Base-by-base conservation (phyloP, 2,797 vertebrate genomes). In the Champsocephalus gunnari region DNA sequence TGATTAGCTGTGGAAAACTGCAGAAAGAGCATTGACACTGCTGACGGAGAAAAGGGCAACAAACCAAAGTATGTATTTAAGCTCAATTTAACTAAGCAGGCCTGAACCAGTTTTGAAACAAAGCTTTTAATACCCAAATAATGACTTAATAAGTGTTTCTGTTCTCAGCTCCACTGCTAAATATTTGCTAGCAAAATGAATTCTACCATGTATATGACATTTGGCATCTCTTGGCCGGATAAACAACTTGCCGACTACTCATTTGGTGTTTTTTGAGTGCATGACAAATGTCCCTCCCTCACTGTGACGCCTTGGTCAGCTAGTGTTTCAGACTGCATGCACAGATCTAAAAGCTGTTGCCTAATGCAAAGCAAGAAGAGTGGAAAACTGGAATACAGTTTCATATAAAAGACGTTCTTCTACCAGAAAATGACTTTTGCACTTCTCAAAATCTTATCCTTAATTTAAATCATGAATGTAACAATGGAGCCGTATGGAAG, bases 31-130 rank as follows among this genome's bases (percentile, higher is more conserved):
- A 43, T 58, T 28, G 50, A 45, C 12, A 49, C 41, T 63, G 19
- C 47, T 48, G 28, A 9, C 53, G 1, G 34, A 49, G 32, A 41
- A 48, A 5, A 41, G 43, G 24, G 16, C 28, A 70, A 53, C 66
- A 66, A 71, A 64, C 5, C 12, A 66, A 59, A 19, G 28, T 3
- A 16, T 71, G 19, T 12, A 17, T 75, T 74, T 68, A 16, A 45
- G 7, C 43, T 69, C 9, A 43, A 24, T 57, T 44, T 19, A 73
- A 21, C n/a, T 12, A 48, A 41, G 2, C 24, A 4, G 11, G 12
- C 19, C 65, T 60, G 5, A 69, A 63, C 53, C 49, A 60, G 12
- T 48, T 67, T 28, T 6, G 3, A 45, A 58, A 56, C 14, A 19
- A 44, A 17, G 41, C 17, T 55, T 68, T 51, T 17, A 60, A 14